Evolutionary conservation across 2,113 vertebrate genomes (phyloP).

Genomic region (Antennarius striatus): DNA sequence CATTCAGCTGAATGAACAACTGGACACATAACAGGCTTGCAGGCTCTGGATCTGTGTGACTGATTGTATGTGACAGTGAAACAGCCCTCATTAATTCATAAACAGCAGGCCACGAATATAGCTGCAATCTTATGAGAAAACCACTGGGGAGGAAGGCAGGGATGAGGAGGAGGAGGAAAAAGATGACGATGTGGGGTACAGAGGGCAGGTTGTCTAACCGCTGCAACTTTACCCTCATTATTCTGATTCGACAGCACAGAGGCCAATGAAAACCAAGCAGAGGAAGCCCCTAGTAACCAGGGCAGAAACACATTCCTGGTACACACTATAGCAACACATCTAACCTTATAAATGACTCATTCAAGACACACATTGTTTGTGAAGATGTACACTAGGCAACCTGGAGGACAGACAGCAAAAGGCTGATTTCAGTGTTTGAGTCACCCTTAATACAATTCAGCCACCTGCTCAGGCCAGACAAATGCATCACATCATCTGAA

Average conservation of each 20-base stretch:
- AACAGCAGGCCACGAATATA: constrained; percentile 70
- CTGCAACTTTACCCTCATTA: constrained; percentile 59
- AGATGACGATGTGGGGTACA: constrained; percentile 8
- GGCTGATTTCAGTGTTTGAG: constrained; percentile 9
- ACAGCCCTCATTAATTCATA: constrained; percentile 69
- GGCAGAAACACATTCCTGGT: constrained; percentile 47
- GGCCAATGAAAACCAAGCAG: constrained; percentile 66
- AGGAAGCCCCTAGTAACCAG: constrained; percentile 70
- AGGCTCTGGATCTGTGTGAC: constrained; percentile 33
- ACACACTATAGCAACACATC: constrained; percentile 9
- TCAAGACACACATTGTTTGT: constrained; percentile 5
- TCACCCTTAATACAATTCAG: constrained; percentile 3
- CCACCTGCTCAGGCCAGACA: background rate
- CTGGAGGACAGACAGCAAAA: background rate
- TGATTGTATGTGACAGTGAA: constrained; percentile 50
- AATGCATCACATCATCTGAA: background rate
- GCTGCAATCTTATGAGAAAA: constrained; percentile 43
- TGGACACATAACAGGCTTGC: constrained; percentile 12
- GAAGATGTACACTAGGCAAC: background rate
- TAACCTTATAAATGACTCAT: constrained; percentile 8
- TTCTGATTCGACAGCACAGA: constrained; percentile 61
- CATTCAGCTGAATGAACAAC: background rate
- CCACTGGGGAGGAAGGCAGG: constrained; percentile 41
- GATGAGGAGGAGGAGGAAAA: constrained; percentile 24
- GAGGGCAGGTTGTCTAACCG: constrained; percentile 55